phyloP scores from a whole-genome alignment of 2,797 vertebrate species.

The Thamnophis elegans region DNA sequence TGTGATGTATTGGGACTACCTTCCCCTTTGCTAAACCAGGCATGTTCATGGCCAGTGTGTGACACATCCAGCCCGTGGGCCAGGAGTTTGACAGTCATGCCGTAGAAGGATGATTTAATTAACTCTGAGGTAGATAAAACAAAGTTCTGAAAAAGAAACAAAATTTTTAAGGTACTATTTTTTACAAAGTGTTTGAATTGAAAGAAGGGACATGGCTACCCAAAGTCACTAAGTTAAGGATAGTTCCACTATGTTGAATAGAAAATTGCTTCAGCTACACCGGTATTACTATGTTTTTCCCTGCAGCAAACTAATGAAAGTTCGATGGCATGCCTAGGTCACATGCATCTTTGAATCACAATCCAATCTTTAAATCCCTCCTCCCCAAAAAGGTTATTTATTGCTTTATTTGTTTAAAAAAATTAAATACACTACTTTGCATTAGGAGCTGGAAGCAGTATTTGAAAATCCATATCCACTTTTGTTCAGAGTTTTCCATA shows the following conservation, averaged over 20 bases:
- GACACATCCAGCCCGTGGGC: no score
- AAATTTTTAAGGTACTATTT: background rate
- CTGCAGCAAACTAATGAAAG: background rate
- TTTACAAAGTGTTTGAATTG: conserved; percentile 16
- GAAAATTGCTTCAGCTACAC: background rate
- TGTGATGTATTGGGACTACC: no score
- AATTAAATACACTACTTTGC: background rate
- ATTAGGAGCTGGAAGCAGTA: background rate
- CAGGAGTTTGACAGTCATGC: no score
- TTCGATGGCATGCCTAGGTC: background rate
- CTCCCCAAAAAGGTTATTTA: background rate
- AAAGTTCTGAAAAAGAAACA: conserved; percentile 5
- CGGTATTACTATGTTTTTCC: background rate
- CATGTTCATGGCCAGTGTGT: no score
- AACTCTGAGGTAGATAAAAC: conserved; percentile 21
- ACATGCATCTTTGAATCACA: background rate
- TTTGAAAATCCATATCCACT: background rate
- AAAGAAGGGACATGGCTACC: conserved; percentile 9
- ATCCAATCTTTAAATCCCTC: background rate
- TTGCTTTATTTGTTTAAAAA: background rate
- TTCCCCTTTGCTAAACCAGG: no score
- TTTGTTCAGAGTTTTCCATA: background rate
- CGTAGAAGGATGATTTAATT: conserved; percentile 17
- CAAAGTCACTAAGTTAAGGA: background rate
- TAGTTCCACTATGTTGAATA: background rate